Percentiles rank a stretch among this genome's conserved stretches.
phyloP scores from a whole-genome alignment of 2,113 vertebrate species.

The Oriolus oriolus region DNA sequence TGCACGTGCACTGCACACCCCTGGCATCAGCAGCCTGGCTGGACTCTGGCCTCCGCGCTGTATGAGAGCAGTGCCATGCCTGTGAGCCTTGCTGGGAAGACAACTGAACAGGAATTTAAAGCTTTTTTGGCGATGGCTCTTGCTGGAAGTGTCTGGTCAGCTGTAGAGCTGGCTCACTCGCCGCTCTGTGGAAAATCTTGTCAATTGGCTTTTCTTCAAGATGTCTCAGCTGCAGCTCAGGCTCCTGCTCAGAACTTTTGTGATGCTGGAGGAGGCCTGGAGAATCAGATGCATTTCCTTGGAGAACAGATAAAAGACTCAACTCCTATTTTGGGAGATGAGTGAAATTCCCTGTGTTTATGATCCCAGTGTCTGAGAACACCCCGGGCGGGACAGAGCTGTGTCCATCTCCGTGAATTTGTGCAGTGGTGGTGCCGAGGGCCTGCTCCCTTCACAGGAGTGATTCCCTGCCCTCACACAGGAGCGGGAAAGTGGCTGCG shows the following conservation, averaged over 20 bases:
- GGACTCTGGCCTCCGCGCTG: fast-evolving
- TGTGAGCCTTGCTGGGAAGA: background rate
- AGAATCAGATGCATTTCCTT: background rate
- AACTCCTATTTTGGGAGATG: background rate
- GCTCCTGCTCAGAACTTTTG: background rate
- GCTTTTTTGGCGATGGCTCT: background rate
- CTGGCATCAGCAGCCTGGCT: background rate
- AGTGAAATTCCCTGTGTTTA: background rate
- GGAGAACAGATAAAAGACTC: background rate
- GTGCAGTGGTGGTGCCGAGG: fast-evolving
- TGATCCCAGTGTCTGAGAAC: fast-evolving
- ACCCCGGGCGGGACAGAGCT: fast-evolving
- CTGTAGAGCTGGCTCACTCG: background rate
- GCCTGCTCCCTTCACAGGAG: fast-evolving
- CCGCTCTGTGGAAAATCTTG: background rate
- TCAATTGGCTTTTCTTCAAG: background rate
- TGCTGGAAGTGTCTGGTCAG: background rate
- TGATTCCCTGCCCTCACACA: background rate
- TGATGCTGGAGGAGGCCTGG: background rate
- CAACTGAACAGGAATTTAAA: background rate
- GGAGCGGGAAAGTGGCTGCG: fast-evolving
- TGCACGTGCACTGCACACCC: fast-evolving
- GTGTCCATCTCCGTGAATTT: fast-evolving
- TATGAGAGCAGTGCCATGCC: background rate
- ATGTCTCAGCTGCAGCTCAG: background rate